A percentile compares a stretch with the other conserved stretches of the same genome.
phyloP scores from a whole-genome alignment of 2,113 vertebrate species.

The Uria lomvia region DNA sequence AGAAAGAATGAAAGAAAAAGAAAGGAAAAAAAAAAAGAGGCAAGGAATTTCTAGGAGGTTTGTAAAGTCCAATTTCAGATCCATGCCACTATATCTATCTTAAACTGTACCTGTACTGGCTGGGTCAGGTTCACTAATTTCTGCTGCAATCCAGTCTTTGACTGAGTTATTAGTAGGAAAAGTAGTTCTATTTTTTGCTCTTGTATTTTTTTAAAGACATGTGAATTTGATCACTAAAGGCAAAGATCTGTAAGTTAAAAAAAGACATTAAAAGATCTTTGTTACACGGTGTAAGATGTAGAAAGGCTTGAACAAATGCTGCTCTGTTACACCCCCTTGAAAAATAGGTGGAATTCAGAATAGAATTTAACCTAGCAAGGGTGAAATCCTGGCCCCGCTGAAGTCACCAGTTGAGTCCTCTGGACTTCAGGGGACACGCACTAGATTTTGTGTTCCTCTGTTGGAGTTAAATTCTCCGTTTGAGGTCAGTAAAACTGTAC shows the following conservation, averaged over 20 bases:
- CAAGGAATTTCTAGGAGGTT: not conserved
- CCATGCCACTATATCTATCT: not conserved
- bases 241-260: not conserved
- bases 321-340: not conserved
- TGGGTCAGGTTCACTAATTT: not conserved
- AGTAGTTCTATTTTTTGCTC: not conserved
- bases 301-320: slow-evolving; percentile 37
- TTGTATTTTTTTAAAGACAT: not conserved
- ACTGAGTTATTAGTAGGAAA: not conserved
- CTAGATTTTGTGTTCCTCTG: not conserved
- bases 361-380: not conserved
- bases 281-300: not conserved
- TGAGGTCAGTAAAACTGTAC: not conserved
- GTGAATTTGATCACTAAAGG: not conserved
- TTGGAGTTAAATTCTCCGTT: not conserved
- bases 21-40: not conserved
- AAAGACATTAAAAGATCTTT: not conserved
- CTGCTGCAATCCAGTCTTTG: not conserved
- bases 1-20: not conserved
- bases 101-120: not conserved
- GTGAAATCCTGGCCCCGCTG: not conserved
- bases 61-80: not conserved
- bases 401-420: not conserved
- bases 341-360: not conserved
- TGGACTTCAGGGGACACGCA: not conserved